Evolutionary conservation across 2,113 vertebrate species (phyloP).

Genomic region (Stegostoma tigrinum): DNA sequence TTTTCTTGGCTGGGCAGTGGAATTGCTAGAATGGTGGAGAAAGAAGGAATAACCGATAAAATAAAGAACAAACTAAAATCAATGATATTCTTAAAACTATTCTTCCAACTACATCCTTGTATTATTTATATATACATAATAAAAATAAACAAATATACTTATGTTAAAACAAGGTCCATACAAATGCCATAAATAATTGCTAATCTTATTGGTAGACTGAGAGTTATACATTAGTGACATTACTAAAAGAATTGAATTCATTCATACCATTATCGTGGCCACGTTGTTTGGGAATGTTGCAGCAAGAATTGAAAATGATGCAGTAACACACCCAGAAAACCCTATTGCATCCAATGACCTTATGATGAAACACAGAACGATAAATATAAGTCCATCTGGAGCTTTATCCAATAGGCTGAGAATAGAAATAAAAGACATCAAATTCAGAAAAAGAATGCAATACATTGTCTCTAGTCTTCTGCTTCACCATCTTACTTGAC

Average conservation of each 20-base stretch:
- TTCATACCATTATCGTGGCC: constrained; percentile 80
- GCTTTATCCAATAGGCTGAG: constrained; percentile 72
- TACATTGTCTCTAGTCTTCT: neutral
- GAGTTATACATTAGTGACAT: neutral
- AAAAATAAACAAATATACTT: too few species aligned
- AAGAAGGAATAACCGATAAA: neutral
- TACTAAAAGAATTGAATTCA: neutral
- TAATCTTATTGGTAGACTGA: neutral
- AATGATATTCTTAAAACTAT: neutral
- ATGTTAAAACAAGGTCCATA: neutral
- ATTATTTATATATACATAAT: too few species aligned
- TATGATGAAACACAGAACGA: constrained; percentile 76
- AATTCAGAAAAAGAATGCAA: neutral
- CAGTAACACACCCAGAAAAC: constrained; percentile 73
- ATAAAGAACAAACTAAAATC: constrained; percentile 37
- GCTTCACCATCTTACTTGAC: neutral
- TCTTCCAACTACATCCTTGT: too few species aligned
- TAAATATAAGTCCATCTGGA: constrained; percentile 64
- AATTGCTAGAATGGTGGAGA: neutral
- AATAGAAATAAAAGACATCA: neutral
- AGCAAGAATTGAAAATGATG: constrained; percentile 74
- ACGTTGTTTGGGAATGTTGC: constrained; percentile 82
- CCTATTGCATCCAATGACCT: constrained; percentile 76
- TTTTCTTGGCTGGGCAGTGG: too few species aligned
- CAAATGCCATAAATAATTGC: neutral